Evolutionary conservation across 2,888 invertebrate species (phyloP).

Genomic region (Xestia c-nigrum): DNA sequence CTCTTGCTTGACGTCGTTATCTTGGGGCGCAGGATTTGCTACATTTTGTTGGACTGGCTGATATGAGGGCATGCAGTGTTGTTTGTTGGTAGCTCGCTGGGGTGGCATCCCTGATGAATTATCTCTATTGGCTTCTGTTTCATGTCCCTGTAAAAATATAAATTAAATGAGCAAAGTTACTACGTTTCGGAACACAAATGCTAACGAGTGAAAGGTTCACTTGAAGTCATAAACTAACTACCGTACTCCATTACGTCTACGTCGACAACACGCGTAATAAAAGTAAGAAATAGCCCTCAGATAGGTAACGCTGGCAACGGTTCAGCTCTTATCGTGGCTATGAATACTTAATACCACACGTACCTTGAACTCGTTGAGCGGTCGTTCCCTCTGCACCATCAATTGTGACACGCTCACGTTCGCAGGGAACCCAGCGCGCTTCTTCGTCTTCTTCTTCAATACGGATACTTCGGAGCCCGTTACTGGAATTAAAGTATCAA

Average conservation of each 20-base stretch:
- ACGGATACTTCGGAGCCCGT: conserved; percentile 84
- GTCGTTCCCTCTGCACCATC: conserved; percentile 92
- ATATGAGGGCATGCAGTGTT: conserved; percentile 73
- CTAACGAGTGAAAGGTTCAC: background rate
- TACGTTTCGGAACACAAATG: conserved; percentile 1
- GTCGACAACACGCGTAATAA: conserved; percentile 40
- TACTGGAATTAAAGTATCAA: conserved; percentile 70
- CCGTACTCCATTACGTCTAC: conserved; percentile 21
- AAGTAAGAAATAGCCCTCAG: conserved; percentile 54
- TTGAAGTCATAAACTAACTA: conserved; percentile 11
- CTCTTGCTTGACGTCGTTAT: conserved; percentile 82
- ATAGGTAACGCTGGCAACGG: conserved; percentile 77
- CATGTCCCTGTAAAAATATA: conserved; percentile 80
- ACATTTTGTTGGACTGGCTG: conserved; percentile 75
- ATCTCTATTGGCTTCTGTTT: conserved; percentile 79
- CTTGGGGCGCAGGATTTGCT: conserved; percentile 73
- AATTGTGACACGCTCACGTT: conserved; percentile 92
- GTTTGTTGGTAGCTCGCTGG: conserved; percentile 74
- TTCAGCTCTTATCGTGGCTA: conserved; percentile 81
- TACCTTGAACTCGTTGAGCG: conserved; percentile 89
- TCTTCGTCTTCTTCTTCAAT: conserved; percentile 92
- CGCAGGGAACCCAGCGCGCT: conserved; percentile 90
- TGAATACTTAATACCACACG: conserved; percentile 77
- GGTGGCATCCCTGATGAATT: conserved; percentile 75
- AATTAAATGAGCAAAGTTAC: conserved; percentile 15